Evolutionary conservation across 2,888 invertebrate species (phyloP), one percentile per base, ranked within the genome.

Genomic region (Sesia bembeciformis): DNA sequence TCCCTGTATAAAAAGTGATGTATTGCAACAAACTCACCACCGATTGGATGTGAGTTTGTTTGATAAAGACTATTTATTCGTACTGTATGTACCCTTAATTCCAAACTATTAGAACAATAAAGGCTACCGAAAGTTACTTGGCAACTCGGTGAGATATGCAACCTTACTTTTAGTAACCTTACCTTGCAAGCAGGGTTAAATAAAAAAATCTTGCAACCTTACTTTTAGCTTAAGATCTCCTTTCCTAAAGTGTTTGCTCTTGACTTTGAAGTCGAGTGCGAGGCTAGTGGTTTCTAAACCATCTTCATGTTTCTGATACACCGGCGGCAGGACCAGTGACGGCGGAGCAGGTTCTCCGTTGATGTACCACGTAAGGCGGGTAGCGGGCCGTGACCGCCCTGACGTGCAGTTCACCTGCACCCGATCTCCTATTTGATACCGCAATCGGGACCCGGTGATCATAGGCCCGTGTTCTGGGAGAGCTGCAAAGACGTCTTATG

Each of bases 181-280:
- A n/a, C n/a, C n/a, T n/a, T n/a, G n/a, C n/a, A 23, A 23, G 23
- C 23, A 23, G 23, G 23, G 23, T 23, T 23, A 23, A 23, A 23
- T 23, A 23, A 23, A 23, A 23, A 23, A 23, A 23, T 23, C 23
- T 23, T 23, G 23, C 23, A 23, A 8, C 71, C 79, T 73, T 67
- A 92, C 92, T 91, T 96, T 96, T 70, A 96, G 91, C 84, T 96
- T 96, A 90, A 97, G 92, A 84, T 96, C 95, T 74, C 96, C 95
- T 70, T 92, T 91, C 77, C 93, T 93, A 90, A 96, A 96, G 89
- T 96, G 95, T 81, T 94, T 93, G 65, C 91, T 91, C 69, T 93
- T 93, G 65, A 95, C 95, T 76, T 93, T 92, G 81, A 96, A 96
- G 83, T 96, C 94, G 60, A 96, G 91, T 40, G 93, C 94, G 52